Base-by-base conservation (phyloP, 2,888 invertebrate species). In the Hypercompe scribonia region DNA sequence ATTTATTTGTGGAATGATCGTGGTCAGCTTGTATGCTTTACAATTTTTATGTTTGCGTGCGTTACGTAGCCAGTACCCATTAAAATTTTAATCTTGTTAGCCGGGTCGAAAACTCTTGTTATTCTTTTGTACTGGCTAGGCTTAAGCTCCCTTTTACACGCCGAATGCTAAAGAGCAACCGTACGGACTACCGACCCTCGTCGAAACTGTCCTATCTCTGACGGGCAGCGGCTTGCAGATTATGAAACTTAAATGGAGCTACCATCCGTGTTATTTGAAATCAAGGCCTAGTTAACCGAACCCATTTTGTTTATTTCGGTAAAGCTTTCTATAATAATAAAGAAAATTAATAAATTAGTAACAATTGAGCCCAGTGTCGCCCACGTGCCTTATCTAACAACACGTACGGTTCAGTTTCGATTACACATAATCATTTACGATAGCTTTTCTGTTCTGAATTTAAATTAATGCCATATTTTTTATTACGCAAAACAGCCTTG, bases 161-260 rank as follows among this genome's bases (percentile, higher is more conserved):
- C 82, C 79, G 84, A 86, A 88, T 89, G 84, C 87, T 87, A 84
- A 88, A 88, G 83, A 88, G 88, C 88, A 83, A 84, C 87, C 86
- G 83, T 79, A 84, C 83, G 81, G 76, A 82, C 83, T 81, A 84
- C 77, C 84, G 86, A 91, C 94, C 93, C 91, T 91, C 87, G 88
- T 91, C 90, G 88, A 85, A 81, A 86, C 87, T 83, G 84, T 87
- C 90, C 89, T 93, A 94, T 94, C 93, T 91, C 87, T 89, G 90
- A 90, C 91, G 86, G 90, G 87, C 92, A 90, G 88, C 90, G 89
- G 90, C 88, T 90, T 87, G 85, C 84, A 92, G 91, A 93, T 93
- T 93, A 93, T 90, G 90, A 90, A 92, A 92, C 90, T 90, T 89
- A 87, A 90, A 90, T 88, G 86, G 83, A 85, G 83, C 87, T 85